A percentile compares a stretch with the other conserved stretches of the same genome.
Conservation (phyloP, 2,113 vertebrate species). For the Pogona vitticeps region DNA sequence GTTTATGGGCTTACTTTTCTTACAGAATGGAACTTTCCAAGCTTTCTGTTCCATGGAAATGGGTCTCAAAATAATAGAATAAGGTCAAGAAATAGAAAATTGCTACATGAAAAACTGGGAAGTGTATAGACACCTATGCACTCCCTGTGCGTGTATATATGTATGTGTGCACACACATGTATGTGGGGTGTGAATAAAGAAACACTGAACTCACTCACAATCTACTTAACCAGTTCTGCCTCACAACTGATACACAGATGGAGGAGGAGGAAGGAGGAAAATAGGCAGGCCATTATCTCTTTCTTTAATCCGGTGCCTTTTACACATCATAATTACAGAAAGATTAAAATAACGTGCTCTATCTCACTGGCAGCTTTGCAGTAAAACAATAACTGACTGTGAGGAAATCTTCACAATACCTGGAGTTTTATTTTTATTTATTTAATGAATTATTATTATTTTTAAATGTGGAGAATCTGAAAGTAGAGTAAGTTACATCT, state of each 20-base stretch:
- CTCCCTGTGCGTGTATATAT: not conserved
- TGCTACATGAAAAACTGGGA: not conserved
- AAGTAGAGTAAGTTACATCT: conserved; percentile 7
- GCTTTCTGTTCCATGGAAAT: not conserved
- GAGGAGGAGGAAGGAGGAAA: conserved; percentile 5
- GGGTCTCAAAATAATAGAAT: not conserved
- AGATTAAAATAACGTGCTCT: conserved; percentile 13
- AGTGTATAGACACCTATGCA: not conserved
- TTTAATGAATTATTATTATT: not conserved
- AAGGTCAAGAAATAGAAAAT: not conserved
- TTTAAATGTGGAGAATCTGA: not conserved
- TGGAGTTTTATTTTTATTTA: not conserved
- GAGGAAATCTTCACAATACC: not conserved
- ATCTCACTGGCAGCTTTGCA: conserved; percentile 15
- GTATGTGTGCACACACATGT: not conserved
- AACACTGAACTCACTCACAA: conserved; percentile 12
- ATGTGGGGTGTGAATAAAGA: not conserved
- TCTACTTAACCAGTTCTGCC: not conserved
- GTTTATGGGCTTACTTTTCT: too few relatives aligned
- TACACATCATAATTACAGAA: conserved; percentile 3
- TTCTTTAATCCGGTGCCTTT: conserved; percentile 28
- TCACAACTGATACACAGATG: not conserved
- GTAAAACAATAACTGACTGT: not conserved
- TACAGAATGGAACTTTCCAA: not conserved
- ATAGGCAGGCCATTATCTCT: conserved; percentile 31